Evolutionary conservation across 2,113 vertebrate genomes (phyloP).

Genomic region (Hydropotes inermis): DNA sequence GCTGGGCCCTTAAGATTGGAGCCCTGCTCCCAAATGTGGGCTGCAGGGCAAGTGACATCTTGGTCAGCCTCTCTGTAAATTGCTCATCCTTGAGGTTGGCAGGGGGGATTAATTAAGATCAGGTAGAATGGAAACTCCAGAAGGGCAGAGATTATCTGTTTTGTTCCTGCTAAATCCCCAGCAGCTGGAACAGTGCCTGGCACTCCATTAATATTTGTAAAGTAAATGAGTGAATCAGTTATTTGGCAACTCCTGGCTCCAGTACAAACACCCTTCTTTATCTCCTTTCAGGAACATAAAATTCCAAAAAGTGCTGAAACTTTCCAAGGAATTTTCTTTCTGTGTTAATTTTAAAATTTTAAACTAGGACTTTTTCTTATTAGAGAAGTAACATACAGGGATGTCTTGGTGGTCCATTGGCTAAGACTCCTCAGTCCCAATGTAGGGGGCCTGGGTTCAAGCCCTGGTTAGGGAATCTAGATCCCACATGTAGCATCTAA

Average conservation of each 20-base stretch:
- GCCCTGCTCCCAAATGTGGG: background rate
- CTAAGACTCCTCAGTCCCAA: background rate
- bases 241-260: slow-evolving; percentile 15
- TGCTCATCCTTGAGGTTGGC: background rate
- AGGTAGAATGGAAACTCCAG: slow-evolving; percentile 37
- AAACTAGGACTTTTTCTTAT: background rate
- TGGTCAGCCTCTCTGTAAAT: background rate
- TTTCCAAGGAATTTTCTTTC: background rate
- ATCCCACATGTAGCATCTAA: background rate
- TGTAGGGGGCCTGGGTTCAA: background rate
- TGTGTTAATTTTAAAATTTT: background rate
- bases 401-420: background rate
- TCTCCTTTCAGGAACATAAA: slow-evolving; percentile 25
- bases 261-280: background rate
- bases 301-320: slow-evolving; percentile 33
- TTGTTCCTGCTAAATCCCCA: slow-evolving; percentile 49
- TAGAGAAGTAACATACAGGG: background rate
- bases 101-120: background rate
- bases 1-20: background rate
- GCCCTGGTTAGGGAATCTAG: background rate
- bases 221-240: slow-evolving; percentile 50
- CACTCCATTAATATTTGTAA: slow-evolving; percentile 58
- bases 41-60: background rate
- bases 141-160: slow-evolving; percentile 27
- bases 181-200: slow-evolving; percentile 54